phyloP scores from a whole-genome alignment of 2,113 vertebrate genomes.

The Cheirogaleus medius region DNA sequence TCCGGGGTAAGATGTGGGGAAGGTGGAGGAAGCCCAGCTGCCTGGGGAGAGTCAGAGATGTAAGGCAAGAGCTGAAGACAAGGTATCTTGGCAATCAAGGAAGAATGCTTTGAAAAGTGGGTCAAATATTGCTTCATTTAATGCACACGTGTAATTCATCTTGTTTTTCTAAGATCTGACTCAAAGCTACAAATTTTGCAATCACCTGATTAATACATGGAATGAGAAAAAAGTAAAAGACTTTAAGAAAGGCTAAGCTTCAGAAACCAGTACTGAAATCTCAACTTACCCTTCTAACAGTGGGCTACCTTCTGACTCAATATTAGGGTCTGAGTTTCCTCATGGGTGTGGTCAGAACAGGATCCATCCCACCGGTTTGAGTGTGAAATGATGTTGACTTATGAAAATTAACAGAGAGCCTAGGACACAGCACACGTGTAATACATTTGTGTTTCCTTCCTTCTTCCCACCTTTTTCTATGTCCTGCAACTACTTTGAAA shows the following conservation, averaged over 20 bases:
- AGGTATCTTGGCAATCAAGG: fast-evolving
- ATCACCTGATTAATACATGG: neutral
- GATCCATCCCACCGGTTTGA: neutral
- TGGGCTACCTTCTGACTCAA: neutral
- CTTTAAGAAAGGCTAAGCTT: neutral
- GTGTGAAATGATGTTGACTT: neutral
- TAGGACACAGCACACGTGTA: fast-evolving
- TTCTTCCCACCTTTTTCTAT: neutral
- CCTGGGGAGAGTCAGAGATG: neutral
- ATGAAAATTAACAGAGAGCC: neutral
- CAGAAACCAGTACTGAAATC: neutral
- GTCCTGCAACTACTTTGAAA: neutral
- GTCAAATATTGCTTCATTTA: neutral
- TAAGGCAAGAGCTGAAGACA: no score
- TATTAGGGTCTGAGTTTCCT: neutral
- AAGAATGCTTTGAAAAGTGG: neutral
- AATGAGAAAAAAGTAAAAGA: neutral
- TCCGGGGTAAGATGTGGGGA: fast-evolving
- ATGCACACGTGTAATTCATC: neutral
- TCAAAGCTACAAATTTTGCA: neutral
- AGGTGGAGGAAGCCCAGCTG: no score
- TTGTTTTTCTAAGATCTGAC: neutral
- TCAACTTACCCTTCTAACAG: neutral
- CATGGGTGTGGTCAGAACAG: fast-evolving
- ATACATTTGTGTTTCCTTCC: fast-evolving